Base-by-base conservation (phyloP, 2,888 invertebrate genomes). In the Caenorhabditis sinica region DNA sequence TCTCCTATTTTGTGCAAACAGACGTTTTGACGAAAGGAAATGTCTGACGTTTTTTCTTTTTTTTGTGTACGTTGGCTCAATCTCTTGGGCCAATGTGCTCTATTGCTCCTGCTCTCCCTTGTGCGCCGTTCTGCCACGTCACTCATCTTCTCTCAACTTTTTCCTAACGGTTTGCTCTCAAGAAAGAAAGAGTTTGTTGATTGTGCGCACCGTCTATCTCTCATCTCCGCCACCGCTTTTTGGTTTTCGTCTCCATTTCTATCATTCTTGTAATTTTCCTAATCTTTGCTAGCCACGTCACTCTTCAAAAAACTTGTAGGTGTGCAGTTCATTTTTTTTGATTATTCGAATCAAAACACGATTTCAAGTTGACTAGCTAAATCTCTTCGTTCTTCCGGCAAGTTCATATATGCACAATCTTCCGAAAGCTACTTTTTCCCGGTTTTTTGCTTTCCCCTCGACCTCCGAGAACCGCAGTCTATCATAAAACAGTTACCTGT, bases 51-150 rank as follows among this genome's bases (percentile, higher is more conserved):
- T 72, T 56, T 63, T 40, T 17, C 61, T 63, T 65, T 63, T 40
- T 17, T 68, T 45, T 58, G 58, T 76, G 58, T 65, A 53, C 65
- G 63, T 65, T 79, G 53, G 71, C 56, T 71, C 79, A 23, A 63
- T 71, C 71, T 79, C 65, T 71, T 63, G 61, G 69, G 33, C 53
- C 75, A 53, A 36, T 65, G 68, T 53, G 53, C 53, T 69, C 66
- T 66, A 49, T 66, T 53, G 51, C 73, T 69, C 71, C 45, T 45
- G 49, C 69, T 66, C 43, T 65, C 51, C 23, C 36, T 49, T 15
- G n/a, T 51, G 77, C 43, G 63, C 79, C 58, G 79, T 72, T 72
- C 72, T 65, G 77, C 79, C 79, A 79, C 79, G 79, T 79, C 79
- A 79, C 49, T 69, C 30, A 36, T 49, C 33, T 6, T 28, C 20